Percentiles rank a stretch among this genome's conserved stretches.
phyloP scores from a whole-genome alignment of 2,888 invertebrate genomes.

The Muscina levida region DNA sequence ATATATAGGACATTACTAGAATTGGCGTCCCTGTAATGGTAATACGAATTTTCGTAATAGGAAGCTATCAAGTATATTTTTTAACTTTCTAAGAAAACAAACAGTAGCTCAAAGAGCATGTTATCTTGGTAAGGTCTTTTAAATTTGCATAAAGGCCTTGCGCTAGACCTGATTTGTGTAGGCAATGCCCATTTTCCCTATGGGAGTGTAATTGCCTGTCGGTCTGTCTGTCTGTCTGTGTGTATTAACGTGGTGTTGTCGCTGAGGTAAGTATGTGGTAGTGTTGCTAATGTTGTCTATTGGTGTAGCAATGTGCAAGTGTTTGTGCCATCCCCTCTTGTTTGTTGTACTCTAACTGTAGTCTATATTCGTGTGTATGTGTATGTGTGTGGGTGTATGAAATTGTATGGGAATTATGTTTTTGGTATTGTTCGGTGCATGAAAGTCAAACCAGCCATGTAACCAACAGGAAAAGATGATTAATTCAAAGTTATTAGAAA shows the following conservation, averaged over 20 bases:
- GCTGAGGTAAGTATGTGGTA: slow-evolving; percentile 36
- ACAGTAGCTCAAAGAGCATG: no score
- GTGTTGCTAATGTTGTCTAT: slow-evolving; percentile 14
- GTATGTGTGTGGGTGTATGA: background rate
- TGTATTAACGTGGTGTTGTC: slow-evolving; percentile 10
- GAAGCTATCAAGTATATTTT: no score
- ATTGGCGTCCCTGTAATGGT: no score
- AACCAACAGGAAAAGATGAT: slow-evolving; percentile 78
- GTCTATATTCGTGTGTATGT: background rate
- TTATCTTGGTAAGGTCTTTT: no score
- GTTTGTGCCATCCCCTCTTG: background rate
- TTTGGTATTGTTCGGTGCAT: slow-evolving; percentile 36
- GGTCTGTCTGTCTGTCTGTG: slow-evolving; percentile 39
- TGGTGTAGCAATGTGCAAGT: slow-evolving; percentile 55
- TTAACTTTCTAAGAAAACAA: no score
- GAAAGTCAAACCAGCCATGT: slow-evolving; percentile 50
- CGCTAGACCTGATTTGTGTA: no score
- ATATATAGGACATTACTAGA: no score
- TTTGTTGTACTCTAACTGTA: background rate
- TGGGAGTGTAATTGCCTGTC: no score
- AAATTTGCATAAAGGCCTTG: no score
- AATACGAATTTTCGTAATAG: no score
- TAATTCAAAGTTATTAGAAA: slow-evolving; percentile 80
- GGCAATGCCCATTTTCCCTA: no score
- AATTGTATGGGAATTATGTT: slow-evolving; percentile 35